phyloP scores from a whole-genome alignment of 2,113 vertebrate genomes.

The Chlamydotis undulata region DNA sequence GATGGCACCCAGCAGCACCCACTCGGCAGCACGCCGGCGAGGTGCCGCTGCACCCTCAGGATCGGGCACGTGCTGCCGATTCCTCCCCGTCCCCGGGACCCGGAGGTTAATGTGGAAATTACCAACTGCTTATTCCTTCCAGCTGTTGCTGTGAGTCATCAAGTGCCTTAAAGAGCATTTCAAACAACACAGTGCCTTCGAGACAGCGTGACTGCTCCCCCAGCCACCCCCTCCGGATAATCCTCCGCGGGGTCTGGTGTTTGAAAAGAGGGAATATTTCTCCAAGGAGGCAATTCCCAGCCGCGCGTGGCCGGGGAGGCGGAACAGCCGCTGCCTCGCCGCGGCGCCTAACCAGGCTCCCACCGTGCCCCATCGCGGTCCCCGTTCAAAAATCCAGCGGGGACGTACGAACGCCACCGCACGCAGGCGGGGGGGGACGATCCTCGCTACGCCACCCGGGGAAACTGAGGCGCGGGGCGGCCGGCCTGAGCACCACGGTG shows the following conservation, averaged over 20 bases:
- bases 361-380: not conserved
- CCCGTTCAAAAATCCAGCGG: not conserved
- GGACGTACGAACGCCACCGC: not conserved
- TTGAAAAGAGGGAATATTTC: constrained; percentile 48
- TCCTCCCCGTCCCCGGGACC: not conserved
- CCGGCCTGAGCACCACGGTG: not conserved
- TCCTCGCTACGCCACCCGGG: not conserved
- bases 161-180: constrained; percentile 45
- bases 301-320: not conserved
- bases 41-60: not conserved
- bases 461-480: not conserved
- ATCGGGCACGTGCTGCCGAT: not conserved
- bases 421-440: rapidly evolving
- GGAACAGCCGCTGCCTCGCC: not conserved
- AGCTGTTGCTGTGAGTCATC: constrained; percentile 72
- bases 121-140: constrained; percentile 69
- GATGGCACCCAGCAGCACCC: not conserved
- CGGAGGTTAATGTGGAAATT: constrained; percentile 56
- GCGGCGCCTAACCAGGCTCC: not conserved
- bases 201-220: constrained; percentile 48
- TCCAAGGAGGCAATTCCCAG: constrained; percentile 33
- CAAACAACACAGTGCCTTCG: constrained; percentile 53
- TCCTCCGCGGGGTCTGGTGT: constrained; percentile 11
- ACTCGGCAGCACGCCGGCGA: rapidly evolving
- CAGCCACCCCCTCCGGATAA: constrained; percentile 37